Conservation (phyloP, 2,113 vertebrate genomes). For the Acanthisitta chloris region DNA sequence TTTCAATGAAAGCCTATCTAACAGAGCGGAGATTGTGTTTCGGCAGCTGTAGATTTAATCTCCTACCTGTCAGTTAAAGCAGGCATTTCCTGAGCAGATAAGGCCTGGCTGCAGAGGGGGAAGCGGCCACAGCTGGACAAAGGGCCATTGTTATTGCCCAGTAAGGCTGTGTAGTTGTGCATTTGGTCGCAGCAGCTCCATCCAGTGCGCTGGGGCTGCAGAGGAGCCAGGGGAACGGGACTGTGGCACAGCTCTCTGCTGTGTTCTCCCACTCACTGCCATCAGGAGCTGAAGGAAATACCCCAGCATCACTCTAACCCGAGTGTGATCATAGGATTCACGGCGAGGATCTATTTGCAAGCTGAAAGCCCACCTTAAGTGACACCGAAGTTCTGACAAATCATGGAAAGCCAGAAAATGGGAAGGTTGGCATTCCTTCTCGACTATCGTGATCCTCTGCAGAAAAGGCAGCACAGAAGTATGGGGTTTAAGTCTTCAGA, state of each 20-base stretch:
- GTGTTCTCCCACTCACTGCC: neutral
- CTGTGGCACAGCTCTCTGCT: conserved; percentile 32
- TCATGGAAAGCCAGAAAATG: neutral
- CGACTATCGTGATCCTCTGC: neutral
- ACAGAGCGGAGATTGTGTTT: conserved; percentile 81
- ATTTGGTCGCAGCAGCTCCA: conserved; percentile 54
- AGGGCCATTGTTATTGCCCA: conserved; percentile 83
- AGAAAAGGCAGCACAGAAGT: neutral
- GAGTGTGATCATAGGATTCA: neutral
- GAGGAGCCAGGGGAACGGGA: conserved; percentile 34
- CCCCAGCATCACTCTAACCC: neutral
- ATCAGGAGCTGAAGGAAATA: neutral
- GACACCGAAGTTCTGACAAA: neutral
- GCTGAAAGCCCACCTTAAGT: neutral
- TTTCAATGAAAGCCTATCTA: conserved; percentile 78
- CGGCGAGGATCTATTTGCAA: neutral
- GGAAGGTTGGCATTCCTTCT: neutral
- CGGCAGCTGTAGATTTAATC: conserved; percentile 85
- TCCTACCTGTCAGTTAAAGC: conserved; percentile 87
- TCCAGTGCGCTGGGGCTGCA: conserved; percentile 46
- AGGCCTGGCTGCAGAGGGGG: conserved; percentile 72
- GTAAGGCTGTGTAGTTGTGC: conserved; percentile 67
- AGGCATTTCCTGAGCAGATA: conserved; percentile 86
- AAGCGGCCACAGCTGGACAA: conserved; percentile 82
- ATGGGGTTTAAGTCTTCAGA: too few relatives aligned